Percentiles rank a stretch among this genome's conserved stretches.
Evolutionary conservation across 64 coral and sea anemone species (phyloP).

Genomic region (Dendrophyllia cribrosa): DNA sequence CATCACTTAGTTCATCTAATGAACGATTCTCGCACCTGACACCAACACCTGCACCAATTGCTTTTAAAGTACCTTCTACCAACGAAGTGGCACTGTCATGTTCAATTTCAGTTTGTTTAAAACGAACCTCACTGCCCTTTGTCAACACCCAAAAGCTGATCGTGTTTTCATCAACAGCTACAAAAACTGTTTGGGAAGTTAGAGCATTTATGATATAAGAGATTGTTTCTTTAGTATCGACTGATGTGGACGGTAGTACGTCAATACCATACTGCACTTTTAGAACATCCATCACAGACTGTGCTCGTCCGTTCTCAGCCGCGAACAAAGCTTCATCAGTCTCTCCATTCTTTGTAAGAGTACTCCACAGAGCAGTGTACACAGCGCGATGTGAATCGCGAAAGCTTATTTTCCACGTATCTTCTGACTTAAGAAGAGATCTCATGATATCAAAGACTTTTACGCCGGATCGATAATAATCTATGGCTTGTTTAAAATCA

Average conservation of each 20-base stretch:
- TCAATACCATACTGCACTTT: neutral
- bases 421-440: neutral
- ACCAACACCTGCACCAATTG: neutral
- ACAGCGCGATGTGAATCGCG: neutral
- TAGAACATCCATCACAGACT: neutral
- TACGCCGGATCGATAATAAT: neutral
- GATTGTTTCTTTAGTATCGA: neutral
- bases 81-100: neutral
- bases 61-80: neutral
- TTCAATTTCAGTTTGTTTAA: neutral
- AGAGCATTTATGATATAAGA: neutral
- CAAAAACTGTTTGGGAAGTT: neutral
- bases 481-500: neutral
- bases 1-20: neutral
- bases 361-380: neutral
- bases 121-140: neutral
- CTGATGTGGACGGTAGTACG: neutral
- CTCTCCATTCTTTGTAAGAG: neutral
- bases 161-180: neutral
- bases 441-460: neutral
- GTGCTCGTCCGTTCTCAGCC: slow-evolving; percentile 17
- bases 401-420: neutral
- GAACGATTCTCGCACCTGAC: neutral
- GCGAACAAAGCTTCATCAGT: slow-evolving; percentile 27
- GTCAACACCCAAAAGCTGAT: neutral